phyloP scores from a whole-genome alignment of 2,113 vertebrate species.

The Passer domesticus region DNA sequence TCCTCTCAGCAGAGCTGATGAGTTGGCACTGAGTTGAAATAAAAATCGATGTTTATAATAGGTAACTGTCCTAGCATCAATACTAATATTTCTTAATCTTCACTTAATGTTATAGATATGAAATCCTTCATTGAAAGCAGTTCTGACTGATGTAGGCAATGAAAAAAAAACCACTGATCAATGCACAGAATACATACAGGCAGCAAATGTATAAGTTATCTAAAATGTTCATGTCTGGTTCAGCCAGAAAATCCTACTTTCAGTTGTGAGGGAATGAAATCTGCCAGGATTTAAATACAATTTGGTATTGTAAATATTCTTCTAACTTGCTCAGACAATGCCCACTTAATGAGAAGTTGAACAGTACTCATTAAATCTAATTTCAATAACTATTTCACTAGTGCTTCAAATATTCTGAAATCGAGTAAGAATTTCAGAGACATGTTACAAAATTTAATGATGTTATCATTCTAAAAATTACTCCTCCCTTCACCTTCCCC shows the following conservation, averaged over 20 bases:
- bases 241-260: not conserved
- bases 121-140: not conserved
- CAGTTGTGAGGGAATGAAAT: not conserved
- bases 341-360: not conserved
- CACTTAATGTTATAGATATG: constrained; percentile 15
- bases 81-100: constrained; percentile 54
- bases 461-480: not conserved
- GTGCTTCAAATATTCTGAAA: not conserved
- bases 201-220: not conserved
- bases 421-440: not conserved
- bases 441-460: not conserved
- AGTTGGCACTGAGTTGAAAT: constrained; percentile 17
- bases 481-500: not conserved
- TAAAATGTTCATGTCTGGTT: not conserved
- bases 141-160: not conserved
- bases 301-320: not conserved
- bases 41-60: constrained; percentile 53
- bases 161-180: not conserved
- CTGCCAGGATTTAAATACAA: not conserved
- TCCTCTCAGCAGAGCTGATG: not conserved
- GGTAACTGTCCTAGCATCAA: constrained; percentile 20
- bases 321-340: not conserved
- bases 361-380: not conserved
- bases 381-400: not conserved
- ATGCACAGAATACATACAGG: not conserved